Conservation (phyloP, 2,113 vertebrate genomes). For the Peromyscus maniculatus region DNA sequence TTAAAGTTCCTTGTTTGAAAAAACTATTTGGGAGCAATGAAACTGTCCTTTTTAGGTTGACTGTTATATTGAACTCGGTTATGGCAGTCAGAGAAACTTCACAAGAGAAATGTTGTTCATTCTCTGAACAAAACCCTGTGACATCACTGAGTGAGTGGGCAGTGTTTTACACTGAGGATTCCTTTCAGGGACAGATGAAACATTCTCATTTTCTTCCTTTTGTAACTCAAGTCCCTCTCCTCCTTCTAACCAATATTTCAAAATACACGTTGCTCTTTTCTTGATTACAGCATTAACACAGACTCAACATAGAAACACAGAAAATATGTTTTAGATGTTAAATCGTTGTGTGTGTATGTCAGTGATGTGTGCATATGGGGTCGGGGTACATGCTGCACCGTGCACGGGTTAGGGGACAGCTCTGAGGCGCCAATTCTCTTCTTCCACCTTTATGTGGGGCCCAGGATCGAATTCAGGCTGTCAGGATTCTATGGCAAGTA, state of each 20-base stretch:
- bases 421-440: too few relatives aligned
- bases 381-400: neutral
- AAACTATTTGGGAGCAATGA: neutral
- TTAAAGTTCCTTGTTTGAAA: conserved; percentile 44
- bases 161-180: conserved; percentile 57
- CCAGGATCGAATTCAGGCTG: neutral
- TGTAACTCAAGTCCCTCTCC: neutral
- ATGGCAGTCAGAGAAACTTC: conserved; percentile 34
- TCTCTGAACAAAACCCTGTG: conserved; percentile 39
- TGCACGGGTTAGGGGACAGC: neutral
- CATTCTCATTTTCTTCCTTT: neutral
- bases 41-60: conserved; percentile 28
- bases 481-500: neutral
- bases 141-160: conserved; percentile 3
- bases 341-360: too few relatives aligned
- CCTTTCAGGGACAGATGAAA: conserved; percentile 29
- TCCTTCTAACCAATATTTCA: conserved; percentile 11
- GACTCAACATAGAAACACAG: conserved; percentile 3
- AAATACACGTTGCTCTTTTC: conserved; percentile 2
- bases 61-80: neutral
- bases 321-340: neutral
- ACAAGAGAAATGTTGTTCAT: conserved; percentile 18
- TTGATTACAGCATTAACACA: conserved; percentile 38
- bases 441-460: neutral
- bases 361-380: fast-evolving